Evolutionary conservation across 2,797 vertebrate species (phyloP).

Genomic region (Fistularia commersonii): DNA sequence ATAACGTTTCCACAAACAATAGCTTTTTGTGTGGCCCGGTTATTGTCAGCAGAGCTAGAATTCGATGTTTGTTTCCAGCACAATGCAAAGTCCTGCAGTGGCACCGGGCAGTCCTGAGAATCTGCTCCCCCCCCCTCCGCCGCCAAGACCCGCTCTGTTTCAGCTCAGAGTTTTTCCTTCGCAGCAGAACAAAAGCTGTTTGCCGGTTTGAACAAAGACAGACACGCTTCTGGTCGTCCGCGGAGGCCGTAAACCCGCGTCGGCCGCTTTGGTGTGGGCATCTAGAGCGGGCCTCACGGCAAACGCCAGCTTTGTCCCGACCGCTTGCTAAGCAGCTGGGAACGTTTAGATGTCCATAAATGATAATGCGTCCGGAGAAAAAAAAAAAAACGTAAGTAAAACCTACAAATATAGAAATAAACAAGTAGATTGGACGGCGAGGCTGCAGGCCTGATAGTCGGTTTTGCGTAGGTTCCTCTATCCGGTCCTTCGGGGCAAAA

Average conservation of each 20-base stretch:
- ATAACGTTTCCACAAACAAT: conserved; percentile 45
- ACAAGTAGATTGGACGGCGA: too few species aligned
- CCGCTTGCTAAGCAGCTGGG: neutral
- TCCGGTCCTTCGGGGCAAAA: too few species aligned
- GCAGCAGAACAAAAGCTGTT: conserved; percentile 36
- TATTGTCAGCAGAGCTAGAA: conserved; percentile 23
- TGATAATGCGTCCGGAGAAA: neutral
- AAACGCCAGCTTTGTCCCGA: conserved; percentile 7
- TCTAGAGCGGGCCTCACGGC: conserved; percentile 10
- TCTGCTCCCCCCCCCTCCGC: conserved; percentile 11
- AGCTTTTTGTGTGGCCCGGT: conserved; percentile 34
- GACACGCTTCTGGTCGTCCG: conserved; percentile 17
- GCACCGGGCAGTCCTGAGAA: conserved; percentile 34
- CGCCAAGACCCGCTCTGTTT: conserved; percentile 32
- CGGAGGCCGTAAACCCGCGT: conserved; percentile 36
- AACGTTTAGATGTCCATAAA: neutral
- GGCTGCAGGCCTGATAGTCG: too few species aligned
- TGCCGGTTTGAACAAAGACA: conserved; percentile 38
- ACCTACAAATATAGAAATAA: too few species aligned
- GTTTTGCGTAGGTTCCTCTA: too few species aligned
- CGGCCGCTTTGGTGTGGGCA: conserved; percentile 12
- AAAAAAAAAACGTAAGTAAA: too few species aligned
- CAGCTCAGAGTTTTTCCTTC: too few species aligned
- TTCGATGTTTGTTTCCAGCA: conserved; percentile 23
- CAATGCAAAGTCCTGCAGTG: conserved; percentile 8